phyloP scores from a whole-genome alignment of 2,113 vertebrate genomes.

The Dolichotis patagonum region DNA sequence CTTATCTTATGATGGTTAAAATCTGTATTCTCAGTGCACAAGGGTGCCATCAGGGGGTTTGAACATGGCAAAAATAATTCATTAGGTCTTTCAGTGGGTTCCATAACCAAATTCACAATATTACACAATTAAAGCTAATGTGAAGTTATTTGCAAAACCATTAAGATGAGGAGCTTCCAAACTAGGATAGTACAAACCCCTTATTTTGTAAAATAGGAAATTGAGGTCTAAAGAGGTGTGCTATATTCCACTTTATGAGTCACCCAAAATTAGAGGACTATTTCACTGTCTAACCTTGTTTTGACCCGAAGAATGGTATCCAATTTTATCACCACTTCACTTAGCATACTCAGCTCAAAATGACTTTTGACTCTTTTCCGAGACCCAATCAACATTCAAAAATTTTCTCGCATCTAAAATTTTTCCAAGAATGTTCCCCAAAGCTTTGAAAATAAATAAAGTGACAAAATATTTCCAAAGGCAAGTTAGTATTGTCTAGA shows the following conservation, averaged over 20 bases:
- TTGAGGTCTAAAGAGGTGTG: conserved; percentile 38
- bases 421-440: conserved; percentile 22
- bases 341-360: conserved; percentile 37
- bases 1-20: not conserved
- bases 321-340: conserved; percentile 38
- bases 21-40: not conserved
- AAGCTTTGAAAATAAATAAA: conserved; percentile 58
- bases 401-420: conserved; percentile 9
- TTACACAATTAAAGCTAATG: conserved; percentile 18
- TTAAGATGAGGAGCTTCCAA: conserved; percentile 43
- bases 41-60: not conserved
- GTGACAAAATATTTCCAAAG: conserved; percentile 41
- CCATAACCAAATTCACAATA: conserved; percentile 34
- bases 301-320: not conserved
- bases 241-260: conserved; percentile 31
- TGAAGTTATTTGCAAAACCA: conserved; percentile 44
- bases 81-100: conserved; percentile 43
- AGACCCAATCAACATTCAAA: conserved; percentile 41
- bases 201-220: conserved; percentile 53
- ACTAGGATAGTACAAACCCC: conserved; percentile 33
- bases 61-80: conserved; percentile 27
- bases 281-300: conserved; percentile 50
- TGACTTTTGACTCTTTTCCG: conserved; percentile 57
- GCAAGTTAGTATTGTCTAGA: conserved; percentile 35
- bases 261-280: conserved; percentile 50